Percentiles rank a stretch among this genome's conserved stretches.
phyloP scores from a whole-genome alignment of 2,113 vertebrate species.

The Indicator maculatus region DNA sequence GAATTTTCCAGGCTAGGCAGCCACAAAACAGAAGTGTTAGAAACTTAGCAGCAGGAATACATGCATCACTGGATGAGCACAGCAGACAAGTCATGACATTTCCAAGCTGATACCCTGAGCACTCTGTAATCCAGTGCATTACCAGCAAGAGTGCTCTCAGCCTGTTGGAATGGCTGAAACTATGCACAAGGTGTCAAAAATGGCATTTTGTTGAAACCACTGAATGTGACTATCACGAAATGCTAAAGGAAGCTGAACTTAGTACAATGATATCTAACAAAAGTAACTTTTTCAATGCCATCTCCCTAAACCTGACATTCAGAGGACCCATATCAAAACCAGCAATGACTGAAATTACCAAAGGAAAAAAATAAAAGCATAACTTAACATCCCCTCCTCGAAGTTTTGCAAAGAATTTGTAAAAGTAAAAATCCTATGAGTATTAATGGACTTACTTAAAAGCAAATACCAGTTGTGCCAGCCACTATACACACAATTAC shows the following conservation, averaged over 20 bases:
- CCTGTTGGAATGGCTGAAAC: background rate
- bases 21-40: background rate
- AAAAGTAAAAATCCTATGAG: background rate
- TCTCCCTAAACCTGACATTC: background rate
- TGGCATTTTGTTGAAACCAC: background rate
- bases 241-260: background rate
- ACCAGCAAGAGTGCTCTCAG: background rate
- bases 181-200: background rate
- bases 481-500: background rate
- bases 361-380: background rate
- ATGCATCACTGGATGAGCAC: background rate
- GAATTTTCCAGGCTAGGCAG: conserved; percentile 11
- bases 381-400: background rate
- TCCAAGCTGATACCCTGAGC: background rate
- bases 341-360: background rate
- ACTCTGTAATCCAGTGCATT: background rate
- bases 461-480: background rate
- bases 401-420: background rate
- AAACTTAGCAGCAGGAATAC: background rate
- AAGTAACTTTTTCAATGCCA: background rate
- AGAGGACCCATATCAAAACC: background rate
- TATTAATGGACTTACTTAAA: background rate
- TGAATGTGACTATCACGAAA: background rate
- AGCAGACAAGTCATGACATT: background rate
- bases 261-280: background rate